phyloP scores from a whole-genome alignment of 2,888 invertebrate genomes.

The Ernsta delagoae region DNA sequence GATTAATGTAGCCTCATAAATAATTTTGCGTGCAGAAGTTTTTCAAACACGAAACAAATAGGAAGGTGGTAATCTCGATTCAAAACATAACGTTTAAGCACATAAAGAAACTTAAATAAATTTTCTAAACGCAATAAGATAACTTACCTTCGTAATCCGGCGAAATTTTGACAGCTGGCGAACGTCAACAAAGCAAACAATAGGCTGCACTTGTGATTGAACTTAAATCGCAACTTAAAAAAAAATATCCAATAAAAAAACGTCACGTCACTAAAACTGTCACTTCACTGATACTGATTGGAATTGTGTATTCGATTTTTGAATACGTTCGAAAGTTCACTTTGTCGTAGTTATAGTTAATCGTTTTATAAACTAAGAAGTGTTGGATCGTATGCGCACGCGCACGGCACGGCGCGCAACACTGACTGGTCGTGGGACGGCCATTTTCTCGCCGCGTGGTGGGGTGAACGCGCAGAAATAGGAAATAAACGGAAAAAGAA shows the following conservation, averaged over 20 bases:
- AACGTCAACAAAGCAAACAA: conserved; percentile 68
- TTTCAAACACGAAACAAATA: conserved; percentile 6
- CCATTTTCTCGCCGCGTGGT: conserved; percentile 73
- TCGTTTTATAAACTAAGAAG: conserved; percentile 47
- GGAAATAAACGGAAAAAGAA: conserved; percentile 71
- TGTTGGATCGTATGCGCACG: conserved; percentile 42
- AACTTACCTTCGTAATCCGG: conserved; percentile 70
- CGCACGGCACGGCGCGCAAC: conserved; percentile 68
- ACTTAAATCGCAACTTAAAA: conserved; percentile 18
- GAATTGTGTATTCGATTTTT: conserved; percentile 49
- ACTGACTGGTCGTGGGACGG: conserved; percentile 71
- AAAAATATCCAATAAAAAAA: background rate
- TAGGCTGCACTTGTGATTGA: conserved; percentile 50
- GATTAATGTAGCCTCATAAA: conserved; percentile 6
- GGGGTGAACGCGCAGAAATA: conserved; percentile 66
- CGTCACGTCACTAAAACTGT: conserved; percentile 48
- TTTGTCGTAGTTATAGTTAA: conserved; percentile 42
- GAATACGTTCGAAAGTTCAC: conserved; percentile 43
- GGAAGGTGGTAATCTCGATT: conserved; percentile 27
- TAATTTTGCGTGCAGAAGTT: conserved; percentile 17
- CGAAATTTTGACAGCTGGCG: conserved; percentile 74
- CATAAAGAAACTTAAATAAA: conserved; percentile 9
- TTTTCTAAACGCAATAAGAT: conserved; percentile 6
- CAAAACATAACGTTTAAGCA: conserved; percentile 14
- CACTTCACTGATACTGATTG: conserved; percentile 53